Conservation (phyloP, 1,140 invertebrate genomes). For the Heliconius eleuchia region DNA sequence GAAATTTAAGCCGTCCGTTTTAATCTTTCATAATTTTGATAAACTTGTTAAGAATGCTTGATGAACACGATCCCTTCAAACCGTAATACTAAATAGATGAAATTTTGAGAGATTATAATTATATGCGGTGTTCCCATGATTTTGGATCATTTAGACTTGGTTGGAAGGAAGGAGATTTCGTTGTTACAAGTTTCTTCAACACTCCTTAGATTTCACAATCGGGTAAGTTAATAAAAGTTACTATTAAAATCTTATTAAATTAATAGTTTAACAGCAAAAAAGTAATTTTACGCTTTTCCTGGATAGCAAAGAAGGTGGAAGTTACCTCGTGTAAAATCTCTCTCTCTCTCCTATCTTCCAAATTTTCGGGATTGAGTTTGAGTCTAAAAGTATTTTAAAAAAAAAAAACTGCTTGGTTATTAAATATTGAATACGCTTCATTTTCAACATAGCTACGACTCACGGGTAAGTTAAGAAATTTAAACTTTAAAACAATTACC, state of each 20-base stretch:
- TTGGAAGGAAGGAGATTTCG: background rate
- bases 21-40: slow-evolving; percentile 25
- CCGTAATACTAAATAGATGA: slow-evolving; percentile 27
- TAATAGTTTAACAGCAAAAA: background rate
- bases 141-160: slow-evolving; percentile 5
- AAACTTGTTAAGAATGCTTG: slow-evolving; percentile 23
- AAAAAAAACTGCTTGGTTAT: too few relatives aligned
- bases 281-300: too few relatives aligned
- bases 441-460: background rate
- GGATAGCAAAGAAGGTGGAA: too few relatives aligned
- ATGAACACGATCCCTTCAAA: slow-evolving; percentile 15
- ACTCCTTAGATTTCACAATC: background rate
- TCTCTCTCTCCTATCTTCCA: too few relatives aligned
- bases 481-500: slow-evolving; percentile 30
- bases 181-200: background rate
- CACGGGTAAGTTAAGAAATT: slow-evolving; percentile 24
- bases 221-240: background rate
- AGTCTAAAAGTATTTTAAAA: too few relatives aligned
- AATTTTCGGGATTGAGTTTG: too few relatives aligned
- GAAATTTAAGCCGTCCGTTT: slow-evolving; percentile 8
- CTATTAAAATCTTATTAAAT: background rate
- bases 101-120: slow-evolving; percentile 29
- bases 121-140: background rate
- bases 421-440: background rate
- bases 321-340: too few relatives aligned